Conservation (phyloP, 2,888 invertebrate species). For the Plemyria rubiginata region DNA sequence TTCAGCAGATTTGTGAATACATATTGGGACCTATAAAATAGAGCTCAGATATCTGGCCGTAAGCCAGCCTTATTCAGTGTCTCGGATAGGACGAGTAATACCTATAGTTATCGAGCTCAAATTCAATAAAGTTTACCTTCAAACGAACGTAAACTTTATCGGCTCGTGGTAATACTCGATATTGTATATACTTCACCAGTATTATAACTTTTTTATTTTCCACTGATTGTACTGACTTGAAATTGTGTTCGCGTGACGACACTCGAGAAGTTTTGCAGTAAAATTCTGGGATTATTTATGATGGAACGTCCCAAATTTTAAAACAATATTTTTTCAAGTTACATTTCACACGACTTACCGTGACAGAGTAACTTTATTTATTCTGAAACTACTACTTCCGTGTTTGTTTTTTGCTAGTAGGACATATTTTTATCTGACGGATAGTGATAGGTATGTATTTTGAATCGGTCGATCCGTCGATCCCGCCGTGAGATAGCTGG, state of each 20-base stretch:
- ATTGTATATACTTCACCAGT: slow-evolving; percentile 33
- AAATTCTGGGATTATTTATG: slow-evolving; percentile 39
- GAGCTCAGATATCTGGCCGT: slow-evolving; percentile 41
- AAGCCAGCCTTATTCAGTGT: slow-evolving; percentile 43
- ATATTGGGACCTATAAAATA: slow-evolving; percentile 32
- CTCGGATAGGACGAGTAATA: slow-evolving; percentile 33
- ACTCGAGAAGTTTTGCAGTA: slow-evolving; percentile 40
- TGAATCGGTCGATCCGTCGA: too few relatives aligned
- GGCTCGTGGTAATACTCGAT: slow-evolving; percentile 29
- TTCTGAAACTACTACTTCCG: too few relatives aligned
- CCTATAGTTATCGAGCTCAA: slow-evolving; percentile 38
- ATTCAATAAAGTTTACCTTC: slow-evolving; percentile 43
- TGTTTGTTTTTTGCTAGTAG: too few relatives aligned
- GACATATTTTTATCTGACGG: too few relatives aligned
- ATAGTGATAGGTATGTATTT: too few relatives aligned
- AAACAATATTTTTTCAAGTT: slow-evolving; percentile 19
- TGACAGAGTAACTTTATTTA: background rate
- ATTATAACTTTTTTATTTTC: slow-evolving; percentile 41
- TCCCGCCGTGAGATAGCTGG: background rate
- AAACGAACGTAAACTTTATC: slow-evolving; percentile 31
- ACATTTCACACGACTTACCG: background rate
- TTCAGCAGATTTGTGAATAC: slow-evolving; percentile 38
- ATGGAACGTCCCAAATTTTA: slow-evolving; percentile 35
- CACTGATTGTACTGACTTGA: slow-evolving; percentile 40
- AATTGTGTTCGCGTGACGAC: slow-evolving; percentile 39